phyloP scores from a whole-genome alignment of 2,797 vertebrate species.

The Zalophus californianus region DNA sequence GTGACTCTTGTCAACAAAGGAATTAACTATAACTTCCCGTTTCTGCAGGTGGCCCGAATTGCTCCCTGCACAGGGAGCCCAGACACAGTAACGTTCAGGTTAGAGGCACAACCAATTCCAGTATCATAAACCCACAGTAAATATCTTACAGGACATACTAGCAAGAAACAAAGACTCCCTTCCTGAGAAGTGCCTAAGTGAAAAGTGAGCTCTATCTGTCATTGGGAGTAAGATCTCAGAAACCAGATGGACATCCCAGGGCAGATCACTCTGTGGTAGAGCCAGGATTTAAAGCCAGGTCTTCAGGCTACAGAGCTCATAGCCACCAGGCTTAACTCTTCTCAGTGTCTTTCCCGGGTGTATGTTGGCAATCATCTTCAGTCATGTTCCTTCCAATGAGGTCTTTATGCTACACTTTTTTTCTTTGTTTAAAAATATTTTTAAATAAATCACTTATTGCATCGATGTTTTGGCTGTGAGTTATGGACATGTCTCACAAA shows the following conservation, averaged over 20 bases:
- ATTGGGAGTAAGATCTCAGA: neutral
- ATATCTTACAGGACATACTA: neutral
- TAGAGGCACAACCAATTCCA: neutral
- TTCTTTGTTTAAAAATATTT: constrained; percentile 63
- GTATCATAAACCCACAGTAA: neutral
- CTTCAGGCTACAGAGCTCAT: neutral
- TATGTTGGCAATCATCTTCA: neutral
- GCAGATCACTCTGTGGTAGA: neutral
- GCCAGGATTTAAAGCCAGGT: neutral
- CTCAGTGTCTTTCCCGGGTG: neutral
- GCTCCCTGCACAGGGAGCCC: neutral
- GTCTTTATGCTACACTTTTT: constrained; percentile 25
- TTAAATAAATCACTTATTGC: constrained; percentile 61
- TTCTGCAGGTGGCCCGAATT: neutral
- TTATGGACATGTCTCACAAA: constrained; percentile 64
- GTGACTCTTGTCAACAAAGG: neutral
- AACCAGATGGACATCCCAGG: neutral
- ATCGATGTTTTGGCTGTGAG: constrained; percentile 45
- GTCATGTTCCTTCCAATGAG: neutral
- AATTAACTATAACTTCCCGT: neutral
- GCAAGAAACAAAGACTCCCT: neutral
- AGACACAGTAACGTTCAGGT: neutral
- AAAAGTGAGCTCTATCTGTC: neutral
- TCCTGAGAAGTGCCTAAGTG: neutral
- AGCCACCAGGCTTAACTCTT: neutral